A percentile compares a stretch with the other conserved stretches of the same genome.
phyloP scores from a whole-genome alignment of 2,797 vertebrate genomes.

The Tamandua tetradactyla region DNA sequence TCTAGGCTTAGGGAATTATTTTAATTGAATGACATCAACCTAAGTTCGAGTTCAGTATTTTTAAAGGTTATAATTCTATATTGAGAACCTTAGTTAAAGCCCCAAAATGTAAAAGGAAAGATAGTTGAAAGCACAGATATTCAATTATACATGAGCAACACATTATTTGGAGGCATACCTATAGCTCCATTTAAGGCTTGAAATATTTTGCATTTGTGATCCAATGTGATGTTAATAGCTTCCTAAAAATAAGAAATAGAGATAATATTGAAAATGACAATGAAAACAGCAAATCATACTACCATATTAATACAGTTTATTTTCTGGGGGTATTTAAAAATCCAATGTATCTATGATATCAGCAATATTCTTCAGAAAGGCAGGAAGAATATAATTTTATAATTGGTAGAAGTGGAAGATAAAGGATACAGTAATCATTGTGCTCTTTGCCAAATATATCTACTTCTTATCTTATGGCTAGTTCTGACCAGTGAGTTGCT shows the following conservation, averaged over 20 bases:
- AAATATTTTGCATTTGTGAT: constrained; percentile 98
- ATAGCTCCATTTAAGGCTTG: constrained; percentile 96
- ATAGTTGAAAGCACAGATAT: not conserved
- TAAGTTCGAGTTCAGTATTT: no score
- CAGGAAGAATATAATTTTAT: not conserved
- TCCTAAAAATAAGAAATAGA: constrained; percentile 86
- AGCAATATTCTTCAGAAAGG: not conserved
- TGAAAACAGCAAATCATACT: not conserved
- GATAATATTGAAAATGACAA: constrained; percentile 45
- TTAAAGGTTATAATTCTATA: no score
- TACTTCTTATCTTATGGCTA: not conserved
- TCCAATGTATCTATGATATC: not conserved
- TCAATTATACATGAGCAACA: not conserved
- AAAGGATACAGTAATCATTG: not conserved
- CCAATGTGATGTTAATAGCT: constrained; percentile 94
- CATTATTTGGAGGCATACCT: constrained; percentile 85
- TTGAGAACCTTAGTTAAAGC: not conserved
- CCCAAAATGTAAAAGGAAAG: not conserved
- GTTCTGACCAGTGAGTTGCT: not conserved
- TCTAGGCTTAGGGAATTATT: no score
- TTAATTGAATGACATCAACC: no score
- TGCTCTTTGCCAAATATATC: not conserved
- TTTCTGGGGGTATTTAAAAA: not conserved
- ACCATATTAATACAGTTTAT: not conserved
- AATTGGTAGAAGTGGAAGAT: not conserved